Evolutionary conservation across 2,888 invertebrate species (phyloP).

Genomic region (Taphrorychus bicolor): DNA sequence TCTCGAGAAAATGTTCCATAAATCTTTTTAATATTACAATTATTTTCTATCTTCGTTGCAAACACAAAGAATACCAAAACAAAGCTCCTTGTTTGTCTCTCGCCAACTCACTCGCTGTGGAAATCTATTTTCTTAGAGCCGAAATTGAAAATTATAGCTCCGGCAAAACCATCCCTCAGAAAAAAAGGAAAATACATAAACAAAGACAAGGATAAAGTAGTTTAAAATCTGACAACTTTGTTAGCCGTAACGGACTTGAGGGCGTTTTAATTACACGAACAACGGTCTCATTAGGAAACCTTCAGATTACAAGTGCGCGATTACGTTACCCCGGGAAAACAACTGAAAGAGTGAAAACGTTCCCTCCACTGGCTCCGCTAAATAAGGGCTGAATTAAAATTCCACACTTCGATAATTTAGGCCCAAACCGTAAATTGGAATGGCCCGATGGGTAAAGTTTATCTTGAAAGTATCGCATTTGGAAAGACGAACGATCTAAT

Average conservation of each 20-base stretch:
- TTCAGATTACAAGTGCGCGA: slow-evolving; percentile 52
- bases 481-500: slow-evolving; percentile 20
- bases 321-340: slow-evolving; percentile 49
- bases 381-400: slow-evolving; percentile 46
- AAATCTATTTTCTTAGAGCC: not conserved
- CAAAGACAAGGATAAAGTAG: slow-evolving; percentile 49
- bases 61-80: too few species aligned
- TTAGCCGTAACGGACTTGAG: slow-evolving; percentile 49
- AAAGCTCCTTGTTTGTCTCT: too few species aligned
- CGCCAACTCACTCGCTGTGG: not conserved
- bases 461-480: slow-evolving; percentile 25
- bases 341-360: slow-evolving; percentile 44
- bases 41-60: too few species aligned
- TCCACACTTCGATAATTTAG: slow-evolving; percentile 44
- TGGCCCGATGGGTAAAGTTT: slow-evolving; percentile 25
- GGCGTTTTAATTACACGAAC: slow-evolving; percentile 54
- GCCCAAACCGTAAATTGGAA: slow-evolving; percentile 25
- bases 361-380: slow-evolving; percentile 22
- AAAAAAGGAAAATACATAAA: slow-evolving; percentile 42
- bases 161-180: not conserved
- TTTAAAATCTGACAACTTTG: slow-evolving; percentile 53
- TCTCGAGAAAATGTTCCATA: too few species aligned
- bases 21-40: too few species aligned
- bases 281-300: slow-evolving; percentile 53
- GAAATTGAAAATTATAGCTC: slow-evolving; percentile 16